A percentile compares a stretch with the other conserved stretches of the same genome.
Evolutionary conservation across 2,797 vertebrate genomes (phyloP).

Genomic region (Clamator glandarius): DNA sequence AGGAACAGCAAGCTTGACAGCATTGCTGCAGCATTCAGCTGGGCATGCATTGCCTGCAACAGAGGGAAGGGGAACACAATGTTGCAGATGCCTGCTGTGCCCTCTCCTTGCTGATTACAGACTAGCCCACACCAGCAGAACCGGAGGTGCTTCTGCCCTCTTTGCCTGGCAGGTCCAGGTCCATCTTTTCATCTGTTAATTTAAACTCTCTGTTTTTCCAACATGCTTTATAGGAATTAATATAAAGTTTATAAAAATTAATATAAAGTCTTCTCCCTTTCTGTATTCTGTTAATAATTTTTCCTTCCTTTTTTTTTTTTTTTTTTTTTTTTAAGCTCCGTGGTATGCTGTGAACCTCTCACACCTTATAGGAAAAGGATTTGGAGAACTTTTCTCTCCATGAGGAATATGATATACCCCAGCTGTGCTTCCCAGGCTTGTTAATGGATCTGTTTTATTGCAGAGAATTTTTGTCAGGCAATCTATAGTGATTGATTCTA

Average conservation of each 20-base stretch:
- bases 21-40: background rate
- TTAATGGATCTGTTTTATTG: conserved; percentile 36
- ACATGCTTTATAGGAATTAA: background rate
- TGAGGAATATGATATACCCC: background rate
- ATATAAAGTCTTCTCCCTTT: background rate
- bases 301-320: background rate
- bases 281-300: background rate
- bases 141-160: background rate
- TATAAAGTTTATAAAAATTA: background rate
- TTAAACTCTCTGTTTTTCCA: background rate
- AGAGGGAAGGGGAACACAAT: background rate
- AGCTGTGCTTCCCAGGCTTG: conserved; percentile 36
- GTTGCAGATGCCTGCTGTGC: background rate
- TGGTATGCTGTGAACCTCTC: background rate
- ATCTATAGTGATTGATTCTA: conserved; percentile 48
- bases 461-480: conserved; percentile 56
- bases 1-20: background rate
- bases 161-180: background rate
- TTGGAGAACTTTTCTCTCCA: background rate
- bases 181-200: background rate
- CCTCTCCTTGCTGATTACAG: background rate
- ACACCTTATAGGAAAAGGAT: background rate
- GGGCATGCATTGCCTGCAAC: accelerated
- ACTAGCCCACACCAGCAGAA: background rate
- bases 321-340: background rate